Evolutionary conservation across 2,888 invertebrate species (phyloP).

Genomic region (Andricus curvator): DNA sequence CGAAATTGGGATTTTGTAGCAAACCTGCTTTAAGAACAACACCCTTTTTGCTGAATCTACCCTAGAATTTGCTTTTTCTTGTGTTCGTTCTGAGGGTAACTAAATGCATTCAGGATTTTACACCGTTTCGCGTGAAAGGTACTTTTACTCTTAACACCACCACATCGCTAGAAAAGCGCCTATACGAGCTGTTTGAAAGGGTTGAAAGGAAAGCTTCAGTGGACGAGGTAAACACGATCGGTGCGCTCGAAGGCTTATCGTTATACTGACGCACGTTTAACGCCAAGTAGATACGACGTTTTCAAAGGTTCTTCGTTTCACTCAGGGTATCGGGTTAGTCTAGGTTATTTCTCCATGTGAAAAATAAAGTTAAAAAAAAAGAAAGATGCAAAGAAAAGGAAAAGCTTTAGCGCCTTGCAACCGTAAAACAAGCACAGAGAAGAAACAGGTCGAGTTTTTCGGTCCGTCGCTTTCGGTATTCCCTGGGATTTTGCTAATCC

Average conservation of each 20-base stretch:
- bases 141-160: background rate
- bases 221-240: constrained; percentile 46
- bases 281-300: constrained; percentile 51
- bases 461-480: constrained; percentile 71
- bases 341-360: constrained; percentile 49
- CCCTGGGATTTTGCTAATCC: constrained; percentile 64
- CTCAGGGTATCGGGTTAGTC: constrained; percentile 44
- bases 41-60: background rate
- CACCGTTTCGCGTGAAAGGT: constrained; percentile 17
- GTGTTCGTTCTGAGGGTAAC: background rate
- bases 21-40: background rate
- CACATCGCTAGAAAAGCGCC: background rate
- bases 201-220: constrained; percentile 30
- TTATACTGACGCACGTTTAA: constrained; percentile 48
- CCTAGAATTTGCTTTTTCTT: background rate
- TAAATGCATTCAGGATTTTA: background rate
- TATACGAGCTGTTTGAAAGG: constrained; percentile 12
- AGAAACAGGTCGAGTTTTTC: constrained; percentile 61
- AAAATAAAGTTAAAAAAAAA: constrained; percentile 47
- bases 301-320: constrained; percentile 51
- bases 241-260: constrained; percentile 47
- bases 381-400: constrained; percentile 38
- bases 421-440: constrained; percentile 45
- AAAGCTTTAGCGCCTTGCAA: constrained; percentile 40
- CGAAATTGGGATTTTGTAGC: no score